Base-by-base conservation (phyloP, 2,888 invertebrate species). In the Pristionchus exspectatus region DNA sequence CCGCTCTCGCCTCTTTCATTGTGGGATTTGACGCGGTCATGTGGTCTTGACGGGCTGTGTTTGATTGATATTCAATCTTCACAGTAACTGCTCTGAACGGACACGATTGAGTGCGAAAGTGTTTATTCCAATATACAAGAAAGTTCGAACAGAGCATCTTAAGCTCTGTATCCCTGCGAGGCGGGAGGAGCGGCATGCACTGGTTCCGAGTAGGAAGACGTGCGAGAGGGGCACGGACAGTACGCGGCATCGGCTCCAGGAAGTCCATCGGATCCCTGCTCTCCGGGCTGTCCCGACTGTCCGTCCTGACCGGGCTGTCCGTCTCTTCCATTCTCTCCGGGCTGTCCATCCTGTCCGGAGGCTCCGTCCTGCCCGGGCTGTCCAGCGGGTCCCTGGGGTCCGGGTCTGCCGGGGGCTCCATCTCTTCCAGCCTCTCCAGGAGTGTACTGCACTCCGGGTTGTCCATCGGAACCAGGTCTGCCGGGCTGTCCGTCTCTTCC, bases 381-480 rank as follows among this genome's bases (percentile, higher is more conserved):
- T 83, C 83, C 83, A 27, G 54, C 24, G n/a, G 54, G 86, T 86
- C 86, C 86, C n/a, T 27, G 33, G 38, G 38, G 18, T 86, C 86
- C 86, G 38, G 66, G 30, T 30, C 33, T 38, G 27, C 86, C 86
- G 7, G n/a, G 63, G 0, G 18, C 7, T 33, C 86, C 86, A n/a
- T 27, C 33, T n/a, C 38, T 21, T 83, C 83, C 83, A 24, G 50
- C 14, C 27, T 50, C 27, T 83, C 83, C 83, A 14, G 54, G 50
- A 18, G 54, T 50, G 10, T 50, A 50, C 44, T 50, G 44, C 0
- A 50, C 44, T 50, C 44, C 44, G 44, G 44, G 44, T 9, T 50
- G 86, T 86, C 86, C 86, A 9, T 27, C 21, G 38, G 38, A 9
- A 66, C 86, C 86, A 21, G 66, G 30, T 30, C 33, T 38, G 27